Evolutionary conservation across 1,140 invertebrate species (phyloP).

Genomic region (Pseudomyrmex sp.): DNA sequence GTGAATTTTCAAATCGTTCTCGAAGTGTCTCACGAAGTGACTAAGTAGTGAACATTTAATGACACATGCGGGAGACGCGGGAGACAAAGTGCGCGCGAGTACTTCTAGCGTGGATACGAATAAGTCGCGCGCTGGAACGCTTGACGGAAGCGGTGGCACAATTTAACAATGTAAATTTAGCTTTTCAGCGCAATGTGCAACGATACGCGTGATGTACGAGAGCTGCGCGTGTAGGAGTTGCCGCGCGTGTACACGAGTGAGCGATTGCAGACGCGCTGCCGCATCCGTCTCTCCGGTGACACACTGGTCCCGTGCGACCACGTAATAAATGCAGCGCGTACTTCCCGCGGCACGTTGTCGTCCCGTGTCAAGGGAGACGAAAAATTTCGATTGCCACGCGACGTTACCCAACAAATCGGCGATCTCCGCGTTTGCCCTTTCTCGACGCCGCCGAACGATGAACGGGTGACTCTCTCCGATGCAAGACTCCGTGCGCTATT

Average conservation of each 20-base stretch:
- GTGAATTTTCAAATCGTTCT: not conserved
- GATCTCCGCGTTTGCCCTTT: constrained; percentile 45
- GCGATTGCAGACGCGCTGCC: constrained; percentile 36
- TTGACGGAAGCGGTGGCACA: constrained; percentile 53
- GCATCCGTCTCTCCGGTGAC: constrained; percentile 54
- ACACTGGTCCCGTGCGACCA: constrained; percentile 48
- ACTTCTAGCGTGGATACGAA: constrained; percentile 42
- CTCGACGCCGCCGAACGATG: constrained; percentile 50
- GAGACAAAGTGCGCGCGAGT: not conserved
- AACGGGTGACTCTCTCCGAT: constrained; percentile 23
- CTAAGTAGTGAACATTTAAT: no score
- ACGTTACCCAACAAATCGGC: constrained; percentile 9
- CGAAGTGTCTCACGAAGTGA: not conserved
- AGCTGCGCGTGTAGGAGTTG: constrained; percentile 54
- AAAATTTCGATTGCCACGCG: constrained; percentile 27
- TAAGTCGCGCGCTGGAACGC: constrained; percentile 12
- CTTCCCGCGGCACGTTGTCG: constrained; percentile 15
- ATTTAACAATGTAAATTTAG: constrained; percentile 67
- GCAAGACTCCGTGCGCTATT: constrained; percentile 57
- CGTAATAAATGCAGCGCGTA: constrained; percentile 71
- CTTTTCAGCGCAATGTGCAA: constrained; percentile 53
- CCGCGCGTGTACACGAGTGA: constrained; percentile 47
- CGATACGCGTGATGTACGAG: constrained; percentile 63
- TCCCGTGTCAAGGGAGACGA: constrained; percentile 15
- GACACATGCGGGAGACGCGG: not conserved